These are phyloP conservation scores for Lophotis ruficrista DNA, from an alignment of 2,113 vertebrate genomes.

Conservation along the genomic window DNA sequence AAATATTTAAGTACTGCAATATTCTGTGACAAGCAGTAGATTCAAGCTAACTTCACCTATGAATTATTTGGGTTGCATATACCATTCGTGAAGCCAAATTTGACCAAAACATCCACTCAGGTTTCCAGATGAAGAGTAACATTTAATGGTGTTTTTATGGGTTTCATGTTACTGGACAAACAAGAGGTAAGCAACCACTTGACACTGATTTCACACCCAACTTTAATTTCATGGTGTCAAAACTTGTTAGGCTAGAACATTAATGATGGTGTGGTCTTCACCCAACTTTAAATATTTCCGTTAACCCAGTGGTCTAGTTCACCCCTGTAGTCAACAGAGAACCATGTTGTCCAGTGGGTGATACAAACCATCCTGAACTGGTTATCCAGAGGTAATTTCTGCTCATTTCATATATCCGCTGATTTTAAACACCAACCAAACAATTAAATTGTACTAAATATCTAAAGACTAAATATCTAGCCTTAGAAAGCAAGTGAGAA, in stretches of 20 bases:
- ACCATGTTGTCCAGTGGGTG: too few relatives aligned
- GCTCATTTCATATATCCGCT: not conserved
- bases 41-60: not conserved
- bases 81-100: not conserved
- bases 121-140: not conserved
- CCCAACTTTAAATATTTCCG: not conserved
- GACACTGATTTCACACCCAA: not conserved
- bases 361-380: not conserved
- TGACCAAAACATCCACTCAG: not conserved
- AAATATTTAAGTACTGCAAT: not conserved
- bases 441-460: not conserved
- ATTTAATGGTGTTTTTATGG: not conserved
- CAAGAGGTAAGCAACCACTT: rapidly evolving
- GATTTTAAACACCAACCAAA: not conserved
- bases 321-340: not conserved
- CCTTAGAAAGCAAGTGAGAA: not conserved
- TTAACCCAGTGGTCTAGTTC: not conserved
- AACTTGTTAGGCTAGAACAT: not conserved
- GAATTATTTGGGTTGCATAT: not conserved
- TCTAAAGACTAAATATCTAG: not conserved
- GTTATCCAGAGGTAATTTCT: not conserved
- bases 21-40: not conserved
- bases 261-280: not conserved
- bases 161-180: not conserved
- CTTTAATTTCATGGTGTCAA: not conserved